A percentile compares a stretch with the other conserved stretches of the same genome.
phyloP scores from a whole-genome alignment of 2,888 invertebrate species.

The Eupithecia tripunctaria region DNA sequence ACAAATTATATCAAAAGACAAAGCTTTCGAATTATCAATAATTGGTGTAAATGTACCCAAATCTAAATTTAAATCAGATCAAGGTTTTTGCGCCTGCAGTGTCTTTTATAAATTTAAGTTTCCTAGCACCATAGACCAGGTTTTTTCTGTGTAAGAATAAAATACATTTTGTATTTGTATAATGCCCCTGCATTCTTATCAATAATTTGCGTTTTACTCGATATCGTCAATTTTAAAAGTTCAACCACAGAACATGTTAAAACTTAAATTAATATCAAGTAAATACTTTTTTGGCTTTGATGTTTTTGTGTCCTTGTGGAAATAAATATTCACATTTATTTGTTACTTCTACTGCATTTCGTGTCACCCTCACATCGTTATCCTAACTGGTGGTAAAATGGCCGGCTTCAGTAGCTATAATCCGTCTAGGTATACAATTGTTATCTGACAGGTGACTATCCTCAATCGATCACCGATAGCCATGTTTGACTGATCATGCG shows the following conservation, averaged over 20 bases:
- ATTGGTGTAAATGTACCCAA: neutral
- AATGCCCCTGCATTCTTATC: too few species aligned
- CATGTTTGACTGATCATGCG: slow-evolving; percentile 34
- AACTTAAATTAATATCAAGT: too few species aligned
- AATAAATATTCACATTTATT: too few species aligned
- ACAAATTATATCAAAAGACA: too few species aligned
- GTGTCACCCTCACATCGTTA: neutral
- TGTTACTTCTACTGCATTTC: neutral
- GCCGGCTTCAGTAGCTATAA: neutral
- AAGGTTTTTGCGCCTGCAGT: neutral
- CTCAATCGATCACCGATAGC: slow-evolving; percentile 40
- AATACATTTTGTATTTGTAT: too few species aligned
- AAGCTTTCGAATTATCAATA: too few species aligned
- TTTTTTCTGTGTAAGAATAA: neutral
- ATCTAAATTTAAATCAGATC: neutral
- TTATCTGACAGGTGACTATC: slow-evolving; percentile 35
- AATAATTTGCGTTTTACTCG: neutral
- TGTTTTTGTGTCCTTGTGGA: too few species aligned
- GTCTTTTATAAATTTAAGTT: neutral
- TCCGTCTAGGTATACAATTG: slow-evolving; percentile 4
- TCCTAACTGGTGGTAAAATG: neutral
- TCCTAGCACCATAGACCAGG: neutral
- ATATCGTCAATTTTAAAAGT: neutral
- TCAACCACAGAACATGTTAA: too few species aligned
- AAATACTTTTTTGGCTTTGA: too few species aligned